Evolutionary conservation across 2,797 vertebrate species (phyloP), one percentile per base, ranked within the genome.

Genomic region (Tenualosa ilisha): DNA sequence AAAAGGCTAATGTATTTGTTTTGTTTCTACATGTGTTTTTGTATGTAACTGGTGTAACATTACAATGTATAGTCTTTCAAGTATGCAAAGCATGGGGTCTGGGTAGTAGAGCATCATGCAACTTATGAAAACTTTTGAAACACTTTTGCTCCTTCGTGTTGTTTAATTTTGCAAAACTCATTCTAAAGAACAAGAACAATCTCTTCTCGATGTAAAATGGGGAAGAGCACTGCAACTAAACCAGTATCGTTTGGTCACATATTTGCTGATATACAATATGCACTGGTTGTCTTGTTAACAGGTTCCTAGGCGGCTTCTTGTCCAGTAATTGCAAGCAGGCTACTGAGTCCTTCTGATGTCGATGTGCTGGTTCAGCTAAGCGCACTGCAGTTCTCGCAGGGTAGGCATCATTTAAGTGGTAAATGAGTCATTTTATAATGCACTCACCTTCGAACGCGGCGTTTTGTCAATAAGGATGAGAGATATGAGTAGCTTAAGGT

Each of bases 401-500:
- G 37, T 22, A 51, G 50, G 50, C 50, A 51, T 51, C 72, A 46
- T 79, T 79, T 79, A 79, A 9, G 72, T 79, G 72, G 46, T 79
- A 79, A 79, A 79, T 79, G 17, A 79, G 72, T 22, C 37, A 43
- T 79, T 79, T 79, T 15, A 79, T 79, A 79, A 79, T 79, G 72
- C 40, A 46, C 37, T 79, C 72, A 79, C 17, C 37, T 46, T 20
- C 40, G 20, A 40, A 43, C 31, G 40, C 1, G 72, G 72, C 15
- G 40, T 46, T 79, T 79, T 22, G 40, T 79, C 72, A 46, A 79
- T 79, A 79, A 79, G 22, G 6, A 40, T 8, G 20, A 46, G 82
- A 82, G 81, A 81, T 75, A 53, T 88, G 84, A 89, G 88, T 84
- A 61, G 61, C 83, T 85, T 84, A 63, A 86, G 86, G 83, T 84